Evolutionary conservation across 2,113 vertebrate species (phyloP), one percentile per base, ranked within the genome.

Genomic region (Corythoichthys intestinalis): DNA sequence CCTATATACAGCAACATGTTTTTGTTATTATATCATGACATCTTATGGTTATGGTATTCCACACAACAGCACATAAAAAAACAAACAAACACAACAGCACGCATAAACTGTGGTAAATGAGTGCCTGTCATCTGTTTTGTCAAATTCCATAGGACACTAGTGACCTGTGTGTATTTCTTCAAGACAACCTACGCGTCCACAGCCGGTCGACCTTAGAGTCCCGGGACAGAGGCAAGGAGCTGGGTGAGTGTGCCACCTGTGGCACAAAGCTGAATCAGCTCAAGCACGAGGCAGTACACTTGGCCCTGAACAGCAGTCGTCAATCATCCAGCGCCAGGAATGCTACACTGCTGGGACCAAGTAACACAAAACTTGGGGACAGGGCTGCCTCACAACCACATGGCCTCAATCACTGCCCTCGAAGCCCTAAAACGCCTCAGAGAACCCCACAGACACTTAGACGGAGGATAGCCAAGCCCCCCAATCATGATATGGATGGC

Each of bases 211-310:
- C 89, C 71, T 82, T 89, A 28, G 96, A 96, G 68, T 91, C 93
- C 0, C 94, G 93, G 93, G 94, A 95, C 0, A 91, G 94, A 92
- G 94, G 96, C 0, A 91, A 94, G 71, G 91, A 94, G 48, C 94
- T 93, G 81, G 95, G 94, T 71, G 90, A 92, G 77, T 99, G 97
- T 75, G 92, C 94, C 4, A 85, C 94, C 71, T 99, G 97, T 66
- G 93, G 94, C 49, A 91, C 94, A 0, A 95, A 94, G 85, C 85
- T 95, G 86, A 94, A 93, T 86, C 95, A 96, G 87, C 78, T 99
- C 76, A 98, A 97, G 86, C 95, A 95, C 78, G 96, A 99, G 79
- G 97, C 96, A 38, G 86, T 98, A 79, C 94, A 94, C 86, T 91
- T 95, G 92, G 95, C 98, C 75, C 91, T 98, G 80, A 90, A 90